Evolutionary conservation across 2,888 invertebrate species (phyloP).

Genomic region (Callinectes sapidus): DNA sequence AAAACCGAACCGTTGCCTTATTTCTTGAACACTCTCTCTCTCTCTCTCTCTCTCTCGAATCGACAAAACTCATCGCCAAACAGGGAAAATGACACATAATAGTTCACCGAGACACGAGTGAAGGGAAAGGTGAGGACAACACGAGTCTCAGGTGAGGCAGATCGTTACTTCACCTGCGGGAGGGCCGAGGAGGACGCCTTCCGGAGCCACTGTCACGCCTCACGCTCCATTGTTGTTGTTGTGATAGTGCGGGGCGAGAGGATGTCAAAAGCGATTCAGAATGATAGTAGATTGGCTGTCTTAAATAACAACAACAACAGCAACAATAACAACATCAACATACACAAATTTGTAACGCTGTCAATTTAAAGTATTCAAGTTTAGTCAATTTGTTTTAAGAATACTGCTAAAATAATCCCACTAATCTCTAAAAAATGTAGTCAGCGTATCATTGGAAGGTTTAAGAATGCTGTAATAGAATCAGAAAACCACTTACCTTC

Average conservation of each 20-base stretch:
- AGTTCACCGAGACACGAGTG: not conserved
- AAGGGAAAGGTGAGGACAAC: not conserved
- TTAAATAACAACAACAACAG: too few species aligned
- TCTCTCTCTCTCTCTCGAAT: slow-evolving; percentile 34
- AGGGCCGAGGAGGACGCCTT: not conserved
- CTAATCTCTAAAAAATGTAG: too few species aligned
- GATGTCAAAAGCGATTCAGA: not conserved
- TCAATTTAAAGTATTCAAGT: too few species aligned
- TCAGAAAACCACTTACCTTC: too few species aligned
- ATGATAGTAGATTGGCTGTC: too few species aligned
- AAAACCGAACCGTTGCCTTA: not conserved
- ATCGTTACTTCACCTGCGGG: not conserved
- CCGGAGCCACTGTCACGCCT: not conserved
- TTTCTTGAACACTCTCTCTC: slow-evolving; percentile 17
- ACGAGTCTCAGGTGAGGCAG: not conserved
- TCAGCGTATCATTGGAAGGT: too few species aligned
- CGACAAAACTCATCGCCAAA: not conserved
- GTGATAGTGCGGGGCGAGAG: not conserved
- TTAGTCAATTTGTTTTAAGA: too few species aligned
- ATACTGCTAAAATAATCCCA: too few species aligned
- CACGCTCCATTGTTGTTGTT: not conserved
- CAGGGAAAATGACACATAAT: not conserved
- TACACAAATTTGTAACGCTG: too few species aligned
- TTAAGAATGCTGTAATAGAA: too few species aligned
- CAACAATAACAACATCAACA: too few species aligned